Evolutionary conservation across 2,888 invertebrate species (phyloP).

Genomic region (Rhingia rostrata): DNA sequence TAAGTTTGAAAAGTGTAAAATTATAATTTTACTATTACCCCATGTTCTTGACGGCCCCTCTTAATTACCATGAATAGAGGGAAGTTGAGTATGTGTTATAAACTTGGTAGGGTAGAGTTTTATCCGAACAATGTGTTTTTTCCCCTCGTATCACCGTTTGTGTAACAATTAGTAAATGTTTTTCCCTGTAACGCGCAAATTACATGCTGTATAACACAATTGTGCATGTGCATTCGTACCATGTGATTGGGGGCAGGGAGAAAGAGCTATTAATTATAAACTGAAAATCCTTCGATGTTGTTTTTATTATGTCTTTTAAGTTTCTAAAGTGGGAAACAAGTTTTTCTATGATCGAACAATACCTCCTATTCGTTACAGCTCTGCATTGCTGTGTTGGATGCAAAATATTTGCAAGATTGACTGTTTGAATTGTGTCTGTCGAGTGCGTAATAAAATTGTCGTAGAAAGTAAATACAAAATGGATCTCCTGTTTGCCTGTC

Average conservation of each 20-base stretch:
- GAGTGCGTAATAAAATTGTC: slow-evolving; percentile 11
- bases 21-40: too few species aligned
- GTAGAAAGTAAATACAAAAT: slow-evolving; percentile 44
- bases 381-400: neutral
- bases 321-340: neutral
- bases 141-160: too few species aligned
- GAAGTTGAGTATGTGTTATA: too few species aligned
- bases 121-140: too few species aligned
- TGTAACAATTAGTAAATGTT: too few species aligned
- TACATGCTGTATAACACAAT: neutral
- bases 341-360: neutral
- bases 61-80: too few species aligned
- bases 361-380: neutral
- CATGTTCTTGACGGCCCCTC: too few species aligned
- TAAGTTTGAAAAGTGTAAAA: too few species aligned
- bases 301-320: neutral
- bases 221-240: neutral
- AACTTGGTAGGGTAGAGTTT: too few species aligned
- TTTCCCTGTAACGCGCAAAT: too few species aligned
- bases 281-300: slow-evolving; percentile 1
- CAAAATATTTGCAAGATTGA: neutral
- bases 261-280: neutral
- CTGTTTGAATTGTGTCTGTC: neutral
- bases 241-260: neutral
- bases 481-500: slow-evolving; percentile 37